Evolutionary conservation across 2,113 vertebrate species (phyloP).

Genomic region (Alouatta palliata): DNA sequence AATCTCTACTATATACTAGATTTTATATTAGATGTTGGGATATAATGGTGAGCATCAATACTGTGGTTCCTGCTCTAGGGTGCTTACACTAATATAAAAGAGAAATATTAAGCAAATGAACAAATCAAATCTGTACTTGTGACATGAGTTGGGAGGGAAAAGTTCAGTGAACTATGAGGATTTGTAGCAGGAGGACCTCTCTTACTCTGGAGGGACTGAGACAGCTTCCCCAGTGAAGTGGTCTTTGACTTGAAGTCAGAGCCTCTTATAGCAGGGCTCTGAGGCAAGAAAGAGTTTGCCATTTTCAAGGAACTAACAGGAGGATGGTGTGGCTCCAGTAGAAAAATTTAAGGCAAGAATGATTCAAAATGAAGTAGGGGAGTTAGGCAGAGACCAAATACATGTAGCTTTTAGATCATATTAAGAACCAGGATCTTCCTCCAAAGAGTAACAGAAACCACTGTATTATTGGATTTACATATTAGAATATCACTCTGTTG

Average conservation of each 20-base stretch:
- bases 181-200: background rate
- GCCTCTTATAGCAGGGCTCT: background rate
- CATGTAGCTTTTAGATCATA: background rate
- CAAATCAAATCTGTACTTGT: background rate
- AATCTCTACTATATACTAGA: background rate
- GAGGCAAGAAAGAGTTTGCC: background rate
- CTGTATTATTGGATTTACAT: background rate
- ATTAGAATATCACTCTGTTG: background rate
- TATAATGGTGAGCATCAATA: background rate
- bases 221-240: background rate
- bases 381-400: background rate
- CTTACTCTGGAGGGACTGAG: background rate
- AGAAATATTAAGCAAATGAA: background rate
- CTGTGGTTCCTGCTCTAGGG: background rate
- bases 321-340: background rate
- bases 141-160: background rate
- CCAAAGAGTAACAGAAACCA: background rate
- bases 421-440: background rate
- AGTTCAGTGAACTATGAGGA: background rate
- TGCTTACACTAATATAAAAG: background rate
- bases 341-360: background rate
- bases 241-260: slow-evolving; percentile 19
- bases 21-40: background rate
- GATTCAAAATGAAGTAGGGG: background rate
- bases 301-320: background rate